Base-by-base conservation (phyloP, 2,797 vertebrate genomes). In the Anguilla marmorata region DNA sequence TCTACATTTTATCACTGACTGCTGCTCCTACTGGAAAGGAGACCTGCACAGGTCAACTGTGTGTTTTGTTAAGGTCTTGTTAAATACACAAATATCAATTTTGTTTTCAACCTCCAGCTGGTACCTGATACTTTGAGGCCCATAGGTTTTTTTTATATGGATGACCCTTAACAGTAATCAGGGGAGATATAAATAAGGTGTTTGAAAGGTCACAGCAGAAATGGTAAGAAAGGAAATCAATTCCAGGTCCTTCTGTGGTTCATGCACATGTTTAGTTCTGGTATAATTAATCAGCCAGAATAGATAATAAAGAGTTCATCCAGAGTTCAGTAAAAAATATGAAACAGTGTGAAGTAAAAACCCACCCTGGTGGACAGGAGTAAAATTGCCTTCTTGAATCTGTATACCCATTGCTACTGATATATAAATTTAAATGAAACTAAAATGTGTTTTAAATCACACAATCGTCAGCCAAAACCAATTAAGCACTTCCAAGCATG, bases 111-210 rank as follows among this genome's bases (percentile, higher is more conserved):
- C 45, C 41, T 82, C 45, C 79, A 8, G 37, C 79, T n/a, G 41
- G 41, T 82, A n/a, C 41, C 45, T 50, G 27, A 50, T n/a, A 82
- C 50, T 21, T 82, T 9, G 27, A 24, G 79, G 21, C 79, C 45
- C 79, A 82, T 82, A 50, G 24, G 45, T 0, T 82, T 45, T 45
- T 50, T 50, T 82, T 45, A 82, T 50, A 82, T n/a, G 41, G 45
- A 82, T n/a, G 79, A 82, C 79, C 45, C 79, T 24, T 82, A 82
- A 79, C 27, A 45, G 48, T 69, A 52, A 86, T 52, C 86, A 60
- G 74, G 69, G 45, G 54, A 58, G 52, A 24, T 41, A 58, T 87
- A 82, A 87, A 87, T 82, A 87, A 82, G 48, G 86, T 80, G 50
- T 6, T 87, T 33, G 41, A 87, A 87, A 87, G 86, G 72, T 87